Conservation (phyloP, 1,140 invertebrate genomes). For the Bombus superbus region DNA sequence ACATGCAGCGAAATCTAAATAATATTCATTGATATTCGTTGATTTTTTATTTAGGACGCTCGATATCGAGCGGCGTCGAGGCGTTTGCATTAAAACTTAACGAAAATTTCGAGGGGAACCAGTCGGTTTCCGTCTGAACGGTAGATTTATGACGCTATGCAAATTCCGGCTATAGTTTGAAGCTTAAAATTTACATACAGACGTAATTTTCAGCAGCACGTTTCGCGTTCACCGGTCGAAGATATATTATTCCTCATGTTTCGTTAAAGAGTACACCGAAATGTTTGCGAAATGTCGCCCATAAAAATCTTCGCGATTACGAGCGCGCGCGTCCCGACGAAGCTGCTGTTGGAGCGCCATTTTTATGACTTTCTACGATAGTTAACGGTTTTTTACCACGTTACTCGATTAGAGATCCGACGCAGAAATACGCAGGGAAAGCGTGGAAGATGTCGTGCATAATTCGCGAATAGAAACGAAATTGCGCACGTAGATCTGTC, state of each 20-base stretch:
- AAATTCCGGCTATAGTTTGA: slow-evolving; percentile 52
- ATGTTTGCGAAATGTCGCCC: background rate
- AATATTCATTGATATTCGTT: slow-evolving; percentile 19
- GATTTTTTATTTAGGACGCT: slow-evolving; percentile 18
- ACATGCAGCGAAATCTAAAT: background rate
- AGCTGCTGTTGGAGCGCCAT: background rate
- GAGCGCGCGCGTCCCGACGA: background rate
- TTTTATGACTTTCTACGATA: background rate
- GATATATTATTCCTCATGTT: slow-evolving; percentile 60
- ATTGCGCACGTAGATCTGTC: background rate
- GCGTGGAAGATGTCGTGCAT: background rate
- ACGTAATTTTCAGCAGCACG: slow-evolving; percentile 57
- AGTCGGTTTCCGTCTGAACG: slow-evolving; percentile 37
- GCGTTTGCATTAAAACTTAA: slow-evolving; percentile 49
- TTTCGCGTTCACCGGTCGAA: slow-evolving; percentile 20
- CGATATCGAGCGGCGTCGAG: background rate
- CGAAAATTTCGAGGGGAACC: slow-evolving; percentile 41
- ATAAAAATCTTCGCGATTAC: slow-evolving; percentile 12
- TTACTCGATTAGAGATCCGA: background rate
- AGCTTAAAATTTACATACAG: slow-evolving; percentile 61
- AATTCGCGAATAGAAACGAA: background rate
- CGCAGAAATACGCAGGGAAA: background rate
- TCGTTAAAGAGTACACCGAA: slow-evolving; percentile 15
- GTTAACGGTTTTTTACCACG: background rate
- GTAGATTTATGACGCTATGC: slow-evolving; percentile 55